Evolutionary conservation across 2,797 vertebrate species (phyloP).

Genomic region (Sebastiscus albofasciatus): DNA sequence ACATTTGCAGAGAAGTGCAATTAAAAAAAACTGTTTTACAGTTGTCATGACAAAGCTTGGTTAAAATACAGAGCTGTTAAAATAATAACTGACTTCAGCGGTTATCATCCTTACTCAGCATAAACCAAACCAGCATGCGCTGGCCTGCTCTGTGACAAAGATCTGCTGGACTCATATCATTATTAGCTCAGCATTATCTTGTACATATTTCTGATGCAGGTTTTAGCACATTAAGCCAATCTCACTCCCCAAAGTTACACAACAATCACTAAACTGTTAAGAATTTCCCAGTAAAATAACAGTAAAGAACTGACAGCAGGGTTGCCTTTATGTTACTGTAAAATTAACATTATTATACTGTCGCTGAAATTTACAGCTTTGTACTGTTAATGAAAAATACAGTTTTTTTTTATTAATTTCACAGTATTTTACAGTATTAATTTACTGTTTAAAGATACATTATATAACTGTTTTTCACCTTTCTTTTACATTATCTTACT

Average conservation of each 20-base stretch:
- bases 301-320: too few relatives aligned
- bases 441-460: too few relatives aligned
- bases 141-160: constrained; percentile 3
- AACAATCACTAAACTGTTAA: background rate
- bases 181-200: background rate
- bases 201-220: background rate
- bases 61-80: constrained; percentile 10
- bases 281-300: too few relatives aligned
- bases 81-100: background rate
- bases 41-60: background rate
- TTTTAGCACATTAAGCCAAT: background rate
- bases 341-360: too few relatives aligned
- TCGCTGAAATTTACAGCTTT: too few relatives aligned
- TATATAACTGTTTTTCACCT: too few relatives aligned
- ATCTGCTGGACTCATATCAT: background rate
- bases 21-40: background rate
- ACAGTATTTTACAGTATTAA: too few relatives aligned
- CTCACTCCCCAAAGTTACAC: background rate
- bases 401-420: too few relatives aligned
- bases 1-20: background rate
- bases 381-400: too few relatives aligned
- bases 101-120: background rate
- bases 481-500: too few relatives aligned
- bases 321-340: too few relatives aligned
- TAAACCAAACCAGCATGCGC: background rate